Evolutionary conservation across 2,797 vertebrate species (phyloP), one percentile per base, ranked within the genome.

Genomic region (Prionace glauca): DNA sequence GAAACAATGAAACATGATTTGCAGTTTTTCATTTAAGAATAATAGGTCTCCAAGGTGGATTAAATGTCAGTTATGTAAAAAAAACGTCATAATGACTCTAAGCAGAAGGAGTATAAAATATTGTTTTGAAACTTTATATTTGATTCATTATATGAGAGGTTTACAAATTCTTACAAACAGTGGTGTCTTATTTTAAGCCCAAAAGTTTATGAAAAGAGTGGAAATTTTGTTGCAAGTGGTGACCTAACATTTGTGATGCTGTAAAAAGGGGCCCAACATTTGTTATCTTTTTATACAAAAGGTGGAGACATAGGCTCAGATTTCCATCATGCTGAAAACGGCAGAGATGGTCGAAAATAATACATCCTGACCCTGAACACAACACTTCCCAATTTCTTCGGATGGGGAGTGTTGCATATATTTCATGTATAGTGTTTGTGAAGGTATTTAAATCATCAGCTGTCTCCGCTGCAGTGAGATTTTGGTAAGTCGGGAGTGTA

Each of bases 101-200:
- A 96, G 65, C 4, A 9, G 86, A 95, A 77, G 96, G 95, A 77
- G 94, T 96, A 45, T 95, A 95, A 96, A 79, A 67, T 24, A 65
- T 10, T 0, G 95, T 65, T 93, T 71, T 2, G 0, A 92, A 96
- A 94, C 90, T 45, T 94, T 91, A 86, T 32, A 72, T 95, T 95
- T 95, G 67, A 96, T 56, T 94, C 96, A 96, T 8, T 87, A 81
- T 1, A 1, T 29, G 60, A 5, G 32, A 72, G 81, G 93, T 71
- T 91, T 95, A 81, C 32, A 95, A 96, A 18, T 86, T 95, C 95
- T 88, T 29, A 84, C 95, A 32, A 77, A 96, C 96, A 72, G 79
- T 93, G 90, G n/a, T 95, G 69, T 79, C 88, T 14, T 95, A 95
- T 45, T 26, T n/a, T 62, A 96, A 96, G 72, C 77, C 22, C 62